Base-by-base conservation (phyloP, 2,888 invertebrate species). In the Autographa pulchrina region DNA sequence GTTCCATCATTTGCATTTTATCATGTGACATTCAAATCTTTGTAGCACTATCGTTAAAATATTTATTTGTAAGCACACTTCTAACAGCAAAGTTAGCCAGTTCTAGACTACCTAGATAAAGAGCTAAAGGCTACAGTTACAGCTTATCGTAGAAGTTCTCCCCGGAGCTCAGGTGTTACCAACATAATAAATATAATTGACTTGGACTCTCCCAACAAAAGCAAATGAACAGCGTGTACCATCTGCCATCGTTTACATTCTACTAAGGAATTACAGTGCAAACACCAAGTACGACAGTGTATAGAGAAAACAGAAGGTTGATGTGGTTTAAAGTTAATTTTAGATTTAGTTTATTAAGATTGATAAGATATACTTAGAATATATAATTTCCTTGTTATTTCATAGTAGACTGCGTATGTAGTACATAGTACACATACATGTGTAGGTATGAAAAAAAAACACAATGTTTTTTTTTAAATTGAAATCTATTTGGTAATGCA, bases 221-320 rank as follows among this genome's bases (percentile, higher is more conserved):
- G 54, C 54, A 18, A 68, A 77, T 54, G 67, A 72, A 62, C 72
- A 62, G 41, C 52, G 38, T 60, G 25, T 56, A 56, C 62, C 62
- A 76, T 76, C 68, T 65, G 65, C 60, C 73, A 63, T 75, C 68
- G 68, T 77, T 77, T 72, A 72, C 68, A 77, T 72, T 77, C 62
- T 56, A 52, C 72, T 68, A 68, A 76, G 76, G 76, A 76, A 76
- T 76, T 68, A 68, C 68, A 72, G 56, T 63, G 65, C 72, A 48
- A 63, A 65, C 59, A 65, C 52, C 64, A 64, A 72, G 67, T 63
- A 62, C 54, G 14, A n/a, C 18, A 1, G n/a, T 7, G 0, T n/a
- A 6, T 3, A 2, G 9, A 25, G 16, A 32, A 6, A 31, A 7
- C 62, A 77, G 73, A 61, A 77, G 56, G 1, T 41, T 4, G 9